phyloP scores from a whole-genome alignment of 2,113 vertebrate species.

The human region DNA sequence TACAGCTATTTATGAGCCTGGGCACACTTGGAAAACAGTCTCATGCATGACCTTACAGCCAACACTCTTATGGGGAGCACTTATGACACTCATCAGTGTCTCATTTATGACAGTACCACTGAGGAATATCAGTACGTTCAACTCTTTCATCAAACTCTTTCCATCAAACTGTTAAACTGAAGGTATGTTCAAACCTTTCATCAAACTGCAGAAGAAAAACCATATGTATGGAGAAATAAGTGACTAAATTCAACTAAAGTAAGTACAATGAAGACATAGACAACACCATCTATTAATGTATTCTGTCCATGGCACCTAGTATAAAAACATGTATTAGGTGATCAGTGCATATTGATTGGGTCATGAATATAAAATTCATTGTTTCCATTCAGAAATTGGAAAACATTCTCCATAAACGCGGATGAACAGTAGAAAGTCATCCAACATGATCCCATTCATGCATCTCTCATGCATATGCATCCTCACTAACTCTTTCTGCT shows the following conservation, averaged over 20 bases:
- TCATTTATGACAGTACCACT: background rate
- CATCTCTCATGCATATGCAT: constrained; percentile 69
- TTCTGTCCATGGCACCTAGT: background rate
- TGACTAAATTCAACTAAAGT: background rate
- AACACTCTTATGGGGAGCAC: background rate
- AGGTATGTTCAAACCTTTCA: background rate
- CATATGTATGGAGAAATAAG: background rate
- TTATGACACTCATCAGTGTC: too few species aligned
- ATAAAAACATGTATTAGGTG: background rate
- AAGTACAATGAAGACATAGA: background rate
- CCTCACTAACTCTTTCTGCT: constrained; percentile 63
- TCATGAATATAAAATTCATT: background rate
- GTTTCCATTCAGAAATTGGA: constrained; percentile 4
- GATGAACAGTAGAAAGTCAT: constrained; percentile 49
- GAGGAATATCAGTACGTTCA: background rate
- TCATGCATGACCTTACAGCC: background rate
- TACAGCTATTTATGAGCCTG: background rate
- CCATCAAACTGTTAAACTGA: background rate
- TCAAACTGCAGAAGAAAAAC: background rate
- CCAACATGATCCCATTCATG: background rate
- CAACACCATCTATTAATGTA: background rate
- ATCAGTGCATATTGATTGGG: constrained; percentile 12
- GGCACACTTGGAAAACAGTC: background rate
- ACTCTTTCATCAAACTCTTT: background rate
- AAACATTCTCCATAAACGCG: background rate